Evolutionary conservation across 1,140 invertebrate genomes (phyloP), one percentile per base, ranked within the genome.

Genomic region (Araneus ventricosus): DNA sequence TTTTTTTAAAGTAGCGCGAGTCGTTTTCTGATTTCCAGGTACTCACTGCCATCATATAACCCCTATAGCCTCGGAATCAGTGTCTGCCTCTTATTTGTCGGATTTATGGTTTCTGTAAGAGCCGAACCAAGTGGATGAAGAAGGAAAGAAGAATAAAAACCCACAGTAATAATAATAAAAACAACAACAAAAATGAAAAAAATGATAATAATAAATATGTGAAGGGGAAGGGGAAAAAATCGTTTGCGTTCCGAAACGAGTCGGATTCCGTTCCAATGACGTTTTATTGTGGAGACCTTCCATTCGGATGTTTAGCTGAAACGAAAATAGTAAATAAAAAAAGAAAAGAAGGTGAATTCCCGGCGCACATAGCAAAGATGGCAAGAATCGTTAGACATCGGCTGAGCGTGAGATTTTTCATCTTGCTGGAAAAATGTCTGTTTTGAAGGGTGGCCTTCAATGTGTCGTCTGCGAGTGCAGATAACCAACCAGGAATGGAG

Each of bases 1-100:
- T 34, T 79, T 52, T 34, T 20, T 34, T 34, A 75, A 75, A 75
- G 70, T 75, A 75, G 80, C 80, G 80, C 80, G 80, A 75, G 70
- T 75, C 70, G 70, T 82, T 82, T 45, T 61, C 24, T n/a, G 70
- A 90, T 90, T 91, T 91, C 89, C 89, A 91, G 57, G 89, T 91
- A 91, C 75, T 52, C 45, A 52, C 45, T 84, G 52, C 7, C 34
- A 39, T 84, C 82, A 22, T 52, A 84, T 84, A 84, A 84, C 39
- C 82, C 80, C 82, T 84, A 27, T 45, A 41, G 82, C 82, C 39
- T 87, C 85, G 52, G 59, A 27, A 91, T 90, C 88, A 52, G 88
- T 52, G 61, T 24, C 24, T 59, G 67, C 52, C 63, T 84, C 39
- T 84, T 52, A 61, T 52, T 67, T 67, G 34, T 84, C 89, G 80